Percentiles rank a stretch among this genome's conserved stretches.
Evolutionary conservation across 1,140 invertebrate species (phyloP).

Genomic region (Orussus abietinus): DNA sequence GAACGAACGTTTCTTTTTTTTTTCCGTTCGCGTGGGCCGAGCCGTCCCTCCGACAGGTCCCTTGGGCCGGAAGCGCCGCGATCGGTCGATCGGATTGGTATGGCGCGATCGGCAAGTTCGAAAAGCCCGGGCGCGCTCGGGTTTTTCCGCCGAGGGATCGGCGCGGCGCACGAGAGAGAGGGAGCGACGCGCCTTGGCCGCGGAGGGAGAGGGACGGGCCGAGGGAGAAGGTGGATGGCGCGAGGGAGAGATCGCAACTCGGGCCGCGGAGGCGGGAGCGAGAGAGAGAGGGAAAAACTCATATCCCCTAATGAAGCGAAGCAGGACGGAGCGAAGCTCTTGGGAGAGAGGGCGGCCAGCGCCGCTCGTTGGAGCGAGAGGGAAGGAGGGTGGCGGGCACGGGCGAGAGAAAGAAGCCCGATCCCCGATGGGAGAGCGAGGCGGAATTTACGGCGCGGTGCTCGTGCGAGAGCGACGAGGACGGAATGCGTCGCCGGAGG

Average conservation of each 20-base stretch:
- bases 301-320: slow-evolving; percentile 39
- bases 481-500: neutral
- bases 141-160: no score
- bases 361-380: neutral
- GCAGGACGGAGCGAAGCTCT: slow-evolving; percentile 18
- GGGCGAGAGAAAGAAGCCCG: neutral
- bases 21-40: no score
- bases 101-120: no score
- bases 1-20: no score
- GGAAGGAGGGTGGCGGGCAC: neutral
- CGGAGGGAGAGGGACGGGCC: no score
- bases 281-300: slow-evolving; percentile 33
- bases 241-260: neutral
- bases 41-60: no score
- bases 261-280: slow-evolving; percentile 3
- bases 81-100: no score
- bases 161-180: no score
- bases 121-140: no score
- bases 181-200: no score
- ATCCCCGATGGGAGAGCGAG: neutral
- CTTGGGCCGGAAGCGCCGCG: no score
- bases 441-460: neutral
- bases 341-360: slow-evolving; percentile 8
- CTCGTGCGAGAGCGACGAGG: neutral
- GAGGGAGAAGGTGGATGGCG: neutral